These are phyloP conservation scores for Suricata suricatta DNA, from an alignment of 2,113 vertebrate genomes.

Conservation along the genomic window DNA sequence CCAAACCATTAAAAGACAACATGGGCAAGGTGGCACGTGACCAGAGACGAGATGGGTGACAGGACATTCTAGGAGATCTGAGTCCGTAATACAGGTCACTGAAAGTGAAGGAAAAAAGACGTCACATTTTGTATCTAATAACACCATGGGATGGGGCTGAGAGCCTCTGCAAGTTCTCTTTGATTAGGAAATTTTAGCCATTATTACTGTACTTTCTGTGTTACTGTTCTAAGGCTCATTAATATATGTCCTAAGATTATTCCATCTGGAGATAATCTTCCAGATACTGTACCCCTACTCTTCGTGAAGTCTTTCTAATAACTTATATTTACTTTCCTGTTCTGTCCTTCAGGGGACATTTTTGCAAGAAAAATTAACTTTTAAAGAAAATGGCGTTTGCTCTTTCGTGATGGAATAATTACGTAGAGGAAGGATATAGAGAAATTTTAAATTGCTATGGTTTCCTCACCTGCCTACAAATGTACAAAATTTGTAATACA, in stretches of 20 bases:
- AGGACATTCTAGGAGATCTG: background rate
- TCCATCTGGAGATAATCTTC: background rate
- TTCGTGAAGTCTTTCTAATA: background rate
- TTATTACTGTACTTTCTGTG: background rate
- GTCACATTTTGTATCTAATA: background rate
- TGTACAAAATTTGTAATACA: background rate
- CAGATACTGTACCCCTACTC: background rate
- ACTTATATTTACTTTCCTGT: background rate
- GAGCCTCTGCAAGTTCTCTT: background rate
- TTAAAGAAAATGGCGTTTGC: background rate
- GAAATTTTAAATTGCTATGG: background rate
- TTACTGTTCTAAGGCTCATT: background rate
- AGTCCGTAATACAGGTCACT: background rate
- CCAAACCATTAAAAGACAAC: background rate
- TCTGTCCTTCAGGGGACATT: background rate
- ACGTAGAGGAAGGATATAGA: background rate
- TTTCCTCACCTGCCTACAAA: background rate
- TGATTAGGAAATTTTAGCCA: background rate
- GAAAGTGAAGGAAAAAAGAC: background rate
- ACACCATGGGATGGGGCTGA: background rate
- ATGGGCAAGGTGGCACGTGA: background rate
- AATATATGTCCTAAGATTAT: background rate
- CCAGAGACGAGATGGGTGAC: background rate
- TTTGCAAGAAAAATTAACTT: slow-evolving; percentile 12
- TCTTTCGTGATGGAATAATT: background rate